phyloP scores from a whole-genome alignment of 2,888 invertebrate genomes.

The Drosophila quasianomalipes region DNA sequence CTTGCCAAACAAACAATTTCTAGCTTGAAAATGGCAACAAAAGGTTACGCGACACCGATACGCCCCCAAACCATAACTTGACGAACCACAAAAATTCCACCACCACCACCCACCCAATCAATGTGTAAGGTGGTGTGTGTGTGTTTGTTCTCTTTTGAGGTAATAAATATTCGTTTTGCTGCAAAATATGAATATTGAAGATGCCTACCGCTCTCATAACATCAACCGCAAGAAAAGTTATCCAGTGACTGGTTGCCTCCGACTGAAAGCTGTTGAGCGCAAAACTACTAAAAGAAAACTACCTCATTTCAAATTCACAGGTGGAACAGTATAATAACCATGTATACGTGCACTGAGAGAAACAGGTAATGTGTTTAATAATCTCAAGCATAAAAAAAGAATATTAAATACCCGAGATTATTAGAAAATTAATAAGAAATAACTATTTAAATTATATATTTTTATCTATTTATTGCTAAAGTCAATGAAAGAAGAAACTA shows the following conservation, averaged over 20 bases:
- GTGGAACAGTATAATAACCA: slow-evolving; percentile 9
- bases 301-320: slow-evolving; percentile 50
- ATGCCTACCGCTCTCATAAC: slow-evolving; percentile 52
- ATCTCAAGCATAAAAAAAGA: background rate
- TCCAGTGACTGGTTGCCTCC: slow-evolving; percentile 31
- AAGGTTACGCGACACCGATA: slow-evolving; percentile 42
- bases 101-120: slow-evolving; percentile 18
- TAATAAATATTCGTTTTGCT: slow-evolving; percentile 74
- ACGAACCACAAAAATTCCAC: background rate
- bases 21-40: slow-evolving; percentile 64
- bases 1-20: slow-evolving; percentile 72
- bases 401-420: background rate
- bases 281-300: slow-evolving; percentile 58
- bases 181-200: slow-evolving; percentile 80
- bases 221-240: slow-evolving; percentile 59
- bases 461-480: background rate
- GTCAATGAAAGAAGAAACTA: background rate
- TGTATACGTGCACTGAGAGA: slow-evolving; percentile 35
- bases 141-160: slow-evolving; percentile 30
- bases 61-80: background rate
- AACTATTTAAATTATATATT: background rate
- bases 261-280: slow-evolving; percentile 39
- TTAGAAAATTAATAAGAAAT: background rate
- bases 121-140: slow-evolving; percentile 25
- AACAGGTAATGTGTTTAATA: background rate